These are phyloP conservation scores for Piezodorus guildinii DNA, from an alignment of 1,140 invertebrate genomes.

Conservation along the genomic window DNA sequence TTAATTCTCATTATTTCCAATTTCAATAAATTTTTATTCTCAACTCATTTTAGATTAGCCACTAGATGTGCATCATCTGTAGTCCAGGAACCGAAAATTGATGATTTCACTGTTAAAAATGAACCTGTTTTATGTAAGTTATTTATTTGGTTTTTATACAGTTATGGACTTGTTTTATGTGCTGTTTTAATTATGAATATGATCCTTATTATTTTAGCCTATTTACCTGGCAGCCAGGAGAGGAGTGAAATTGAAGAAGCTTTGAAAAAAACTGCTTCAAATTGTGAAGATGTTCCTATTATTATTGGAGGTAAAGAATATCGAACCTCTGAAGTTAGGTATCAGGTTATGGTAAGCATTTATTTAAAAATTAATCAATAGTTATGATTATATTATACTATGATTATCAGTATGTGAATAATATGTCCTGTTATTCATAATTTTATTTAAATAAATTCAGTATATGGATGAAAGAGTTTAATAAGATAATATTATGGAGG, in stretches of 20 bases:
- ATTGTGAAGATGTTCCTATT: slow-evolving; percentile 76
- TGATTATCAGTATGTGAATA: no score
- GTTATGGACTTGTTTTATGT: slow-evolving; percentile 2
- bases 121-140: slow-evolving; percentile 57
- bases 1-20: neutral
- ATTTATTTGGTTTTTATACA: neutral
- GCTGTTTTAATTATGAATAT: neutral
- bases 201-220: slow-evolving; percentile 36
- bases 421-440: no score
- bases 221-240: slow-evolving; percentile 74
- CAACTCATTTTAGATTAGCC: slow-evolving; percentile 12
- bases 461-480: no score
- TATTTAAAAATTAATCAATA: neutral
- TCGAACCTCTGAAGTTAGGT: slow-evolving; percentile 56
- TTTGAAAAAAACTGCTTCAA: slow-evolving; percentile 50
- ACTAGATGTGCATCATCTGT: slow-evolving; percentile 32
- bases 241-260: slow-evolving; percentile 59
- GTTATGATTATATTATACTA: no score
- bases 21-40: neutral
- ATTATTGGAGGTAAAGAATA: slow-evolving; percentile 83
- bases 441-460: no score
- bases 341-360: slow-evolving; percentile 57
- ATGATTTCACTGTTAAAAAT: slow-evolving; percentile 63
- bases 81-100: slow-evolving; percentile 45
- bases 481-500: no score